These are phyloP conservation scores for Helicoverpa armigera DNA, from an alignment of 1,140 invertebrate genomes.

Conservation along the genomic window DNA sequence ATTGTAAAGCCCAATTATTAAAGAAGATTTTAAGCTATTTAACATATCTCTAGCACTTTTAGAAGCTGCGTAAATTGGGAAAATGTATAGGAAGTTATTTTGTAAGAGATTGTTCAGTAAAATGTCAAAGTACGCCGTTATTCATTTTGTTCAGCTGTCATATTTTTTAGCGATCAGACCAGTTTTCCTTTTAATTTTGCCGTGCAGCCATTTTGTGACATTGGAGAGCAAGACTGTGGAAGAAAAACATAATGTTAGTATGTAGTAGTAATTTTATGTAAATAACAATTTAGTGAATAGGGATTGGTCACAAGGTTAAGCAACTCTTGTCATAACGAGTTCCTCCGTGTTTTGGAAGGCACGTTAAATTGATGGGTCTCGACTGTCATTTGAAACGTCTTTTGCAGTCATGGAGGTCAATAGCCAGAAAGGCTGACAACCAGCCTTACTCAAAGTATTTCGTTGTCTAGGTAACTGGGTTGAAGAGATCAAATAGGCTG, in stretches of 20 bases:
- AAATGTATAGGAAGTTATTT: neutral
- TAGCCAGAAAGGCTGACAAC: too few species aligned
- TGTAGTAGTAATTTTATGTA: neutral
- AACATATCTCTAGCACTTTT: neutral
- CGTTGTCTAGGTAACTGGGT: too few species aligned
- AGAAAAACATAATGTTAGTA: neutral
- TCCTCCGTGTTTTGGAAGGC: too few species aligned
- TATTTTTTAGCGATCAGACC: neutral
- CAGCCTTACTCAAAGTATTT: too few species aligned
- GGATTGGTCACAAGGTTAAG: neutral
- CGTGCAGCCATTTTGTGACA: constrained; percentile 10
- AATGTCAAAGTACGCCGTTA: constrained; percentile 10
- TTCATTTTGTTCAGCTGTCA: constrained; percentile 12
- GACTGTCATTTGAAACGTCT: too few species aligned
- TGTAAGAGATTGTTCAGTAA: neutral
- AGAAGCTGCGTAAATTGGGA: neutral
- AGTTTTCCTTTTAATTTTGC: neutral
- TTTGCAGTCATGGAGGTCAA: too few species aligned
- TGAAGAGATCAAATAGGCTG: too few species aligned
- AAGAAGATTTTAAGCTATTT: too few species aligned
- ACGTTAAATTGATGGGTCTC: too few species aligned
- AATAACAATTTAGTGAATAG: neutral
- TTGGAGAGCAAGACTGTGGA: neutral
- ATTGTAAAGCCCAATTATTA: too few species aligned
- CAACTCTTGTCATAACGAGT: neutral